phyloP scores from a whole-genome alignment of 2,113 vertebrate species.

The Orientallactaga bullata region DNA sequence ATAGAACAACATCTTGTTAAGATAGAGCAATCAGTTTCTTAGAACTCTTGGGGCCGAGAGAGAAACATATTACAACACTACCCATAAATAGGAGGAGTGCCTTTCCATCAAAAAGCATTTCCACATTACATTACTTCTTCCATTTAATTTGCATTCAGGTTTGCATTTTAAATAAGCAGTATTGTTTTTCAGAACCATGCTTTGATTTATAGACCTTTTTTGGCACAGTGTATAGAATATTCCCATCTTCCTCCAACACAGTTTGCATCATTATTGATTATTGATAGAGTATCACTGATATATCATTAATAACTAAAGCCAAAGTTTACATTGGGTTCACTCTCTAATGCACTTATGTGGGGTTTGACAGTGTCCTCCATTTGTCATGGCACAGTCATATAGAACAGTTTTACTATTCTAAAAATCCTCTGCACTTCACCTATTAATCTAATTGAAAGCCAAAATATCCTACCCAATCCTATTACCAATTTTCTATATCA shows the following conservation, averaged over 20 bases:
- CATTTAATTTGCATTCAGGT: neutral
- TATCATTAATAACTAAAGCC: neutral
- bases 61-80: constrained; percentile 57
- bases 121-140: neutral
- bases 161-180: neutral
- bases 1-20: constrained; percentile 69
- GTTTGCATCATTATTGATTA: too few species aligned
- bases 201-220: neutral
- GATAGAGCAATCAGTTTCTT: constrained; percentile 71
- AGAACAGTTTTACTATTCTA: too few species aligned
- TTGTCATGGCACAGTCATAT: too few species aligned
- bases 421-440: too few species aligned
- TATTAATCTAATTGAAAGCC: too few species aligned
- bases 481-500: neutral
- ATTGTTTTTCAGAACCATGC: too few species aligned
- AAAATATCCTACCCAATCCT: too few species aligned
- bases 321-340: neutral
- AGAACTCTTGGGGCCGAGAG: constrained; percentile 50
- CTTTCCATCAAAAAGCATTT: neutral
- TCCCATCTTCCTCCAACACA: too few species aligned
- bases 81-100: constrained; percentile 19
- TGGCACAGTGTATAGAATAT: neutral
- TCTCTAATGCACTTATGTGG: neutral
- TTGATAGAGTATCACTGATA: too few species aligned
- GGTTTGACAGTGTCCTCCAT: neutral